Evolutionary conservation across 2,113 vertebrate genomes (phyloP).

Genomic region (Lichenostomus cassidix): DNA sequence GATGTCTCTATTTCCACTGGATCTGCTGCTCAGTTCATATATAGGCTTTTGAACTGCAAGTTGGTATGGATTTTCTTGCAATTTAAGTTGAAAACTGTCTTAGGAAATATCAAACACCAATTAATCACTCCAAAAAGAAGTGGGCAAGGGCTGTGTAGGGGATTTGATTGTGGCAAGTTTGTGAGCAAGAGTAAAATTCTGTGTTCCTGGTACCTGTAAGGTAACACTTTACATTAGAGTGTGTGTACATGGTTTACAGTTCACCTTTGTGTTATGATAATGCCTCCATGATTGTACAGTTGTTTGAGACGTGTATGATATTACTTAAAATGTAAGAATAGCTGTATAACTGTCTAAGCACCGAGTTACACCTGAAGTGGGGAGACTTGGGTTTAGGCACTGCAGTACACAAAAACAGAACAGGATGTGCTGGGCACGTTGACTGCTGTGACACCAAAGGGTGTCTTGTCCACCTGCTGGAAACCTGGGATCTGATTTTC

Average conservation of each 20-base stretch:
- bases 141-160: background rate
- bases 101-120: background rate
- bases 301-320: background rate
- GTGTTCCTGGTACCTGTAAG: background rate
- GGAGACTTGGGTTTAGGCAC: background rate
- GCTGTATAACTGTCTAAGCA: background rate
- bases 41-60: background rate
- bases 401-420: background rate
- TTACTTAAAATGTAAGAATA: background rate
- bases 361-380: background rate
- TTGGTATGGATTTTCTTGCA: background rate
- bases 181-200: background rate
- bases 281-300: background rate
- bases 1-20: background rate
- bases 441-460: background rate
- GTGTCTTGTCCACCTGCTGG: background rate
- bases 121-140: background rate
- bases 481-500: background rate
- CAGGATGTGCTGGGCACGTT: background rate
- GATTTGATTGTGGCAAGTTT: background rate
- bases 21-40: background rate
- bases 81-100: background rate
- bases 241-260: background rate
- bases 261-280: background rate
- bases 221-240: background rate